These are phyloP conservation scores for Therioaphis trifolii DNA, from an alignment of 2,888 invertebrate genomes.

Conservation along the genomic window DNA sequence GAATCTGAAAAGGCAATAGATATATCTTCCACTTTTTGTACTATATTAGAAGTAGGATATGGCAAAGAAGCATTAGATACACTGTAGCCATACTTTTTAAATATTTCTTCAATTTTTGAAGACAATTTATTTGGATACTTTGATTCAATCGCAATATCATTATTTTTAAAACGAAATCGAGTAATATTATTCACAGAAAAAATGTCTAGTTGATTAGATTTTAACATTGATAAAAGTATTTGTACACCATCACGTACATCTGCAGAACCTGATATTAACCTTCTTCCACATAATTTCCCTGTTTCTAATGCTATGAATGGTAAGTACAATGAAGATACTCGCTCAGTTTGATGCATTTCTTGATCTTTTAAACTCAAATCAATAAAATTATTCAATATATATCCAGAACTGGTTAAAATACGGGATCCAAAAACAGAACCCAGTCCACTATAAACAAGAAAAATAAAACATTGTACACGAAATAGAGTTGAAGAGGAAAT, in stretches of 20 bases:
- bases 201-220: conserved; percentile 68
- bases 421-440: conserved; percentile 72
- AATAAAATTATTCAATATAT: conserved; percentile 71
- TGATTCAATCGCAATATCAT: conserved; percentile 55
- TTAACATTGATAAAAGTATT: conserved; percentile 70
- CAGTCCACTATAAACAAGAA: conserved; percentile 70
- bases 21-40: conserved; percentile 75
- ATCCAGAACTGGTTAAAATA: conserved; percentile 71
- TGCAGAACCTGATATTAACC: conserved; percentile 69
- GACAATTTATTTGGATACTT: conserved; percentile 56
- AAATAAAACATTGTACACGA: conserved; percentile 53
- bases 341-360: conserved; percentile 41
- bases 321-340: conserved; percentile 65
- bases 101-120: conserved; percentile 63
- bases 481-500: conserved; percentile 59
- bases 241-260: conserved; percentile 71
- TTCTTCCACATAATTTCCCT: conserved; percentile 70
- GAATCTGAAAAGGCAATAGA: conserved; percentile 79
- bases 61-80: conserved; percentile 69
- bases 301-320: conserved; percentile 67
- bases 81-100: conserved; percentile 64
- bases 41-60: conserved; percentile 76
- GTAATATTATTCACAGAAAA: conserved; percentile 71
- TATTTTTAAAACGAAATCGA: conserved; percentile 68
- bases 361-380: conserved; percentile 63